phyloP scores from a whole-genome alignment of 2,113 vertebrate genomes.

The Etheostoma spectabile region DNA sequence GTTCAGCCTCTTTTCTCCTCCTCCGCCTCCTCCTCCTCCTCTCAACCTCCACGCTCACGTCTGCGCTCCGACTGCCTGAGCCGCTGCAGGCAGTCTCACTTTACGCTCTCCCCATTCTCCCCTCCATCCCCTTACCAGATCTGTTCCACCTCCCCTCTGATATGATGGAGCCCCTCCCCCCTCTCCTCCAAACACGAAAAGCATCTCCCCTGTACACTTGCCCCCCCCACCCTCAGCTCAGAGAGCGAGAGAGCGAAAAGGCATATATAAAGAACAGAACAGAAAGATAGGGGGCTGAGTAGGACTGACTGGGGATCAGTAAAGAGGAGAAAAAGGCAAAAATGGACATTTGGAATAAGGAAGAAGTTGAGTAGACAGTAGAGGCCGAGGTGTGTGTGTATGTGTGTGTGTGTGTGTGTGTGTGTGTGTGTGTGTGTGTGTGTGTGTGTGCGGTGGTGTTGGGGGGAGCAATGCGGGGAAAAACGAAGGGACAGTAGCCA shows the following conservation, averaged over 20 bases:
- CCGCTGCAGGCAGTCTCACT: slow-evolving; percentile 77
- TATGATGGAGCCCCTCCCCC: slow-evolving; percentile 68
- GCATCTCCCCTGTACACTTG: slow-evolving; percentile 71
- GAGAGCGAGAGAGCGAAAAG: slow-evolving; percentile 21
- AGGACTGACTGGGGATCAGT: slow-evolving; percentile 20
- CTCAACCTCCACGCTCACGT: slow-evolving; percentile 62
- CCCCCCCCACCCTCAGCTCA: slow-evolving; percentile 68
- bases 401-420: too few relatives aligned
- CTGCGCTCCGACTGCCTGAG: slow-evolving; percentile 73
- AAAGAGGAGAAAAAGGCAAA: slow-evolving; percentile 33
- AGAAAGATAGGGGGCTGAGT: slow-evolving; percentile 17
- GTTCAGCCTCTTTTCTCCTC: slow-evolving; percentile 46
- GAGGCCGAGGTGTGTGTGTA: slow-evolving; percentile 23
- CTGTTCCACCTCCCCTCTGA: slow-evolving; percentile 60
- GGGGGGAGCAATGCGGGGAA: slow-evolving; percentile 34
- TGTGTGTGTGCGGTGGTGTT: too few relatives aligned
- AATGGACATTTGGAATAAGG: slow-evolving; percentile 56
- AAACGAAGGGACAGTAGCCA: slow-evolving; percentile 44
- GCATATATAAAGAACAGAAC: background rate
- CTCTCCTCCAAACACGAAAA: slow-evolving; percentile 64
- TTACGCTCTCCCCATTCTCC: slow-evolving; percentile 68
- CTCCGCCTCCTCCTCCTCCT: slow-evolving; percentile 54
- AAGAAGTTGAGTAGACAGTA: slow-evolving; percentile 36
- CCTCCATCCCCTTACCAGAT: slow-evolving; percentile 46
- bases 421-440: too few relatives aligned